Evolutionary conservation across 2,888 invertebrate species (phyloP).

Genomic region (Erynnis tages): DNA sequence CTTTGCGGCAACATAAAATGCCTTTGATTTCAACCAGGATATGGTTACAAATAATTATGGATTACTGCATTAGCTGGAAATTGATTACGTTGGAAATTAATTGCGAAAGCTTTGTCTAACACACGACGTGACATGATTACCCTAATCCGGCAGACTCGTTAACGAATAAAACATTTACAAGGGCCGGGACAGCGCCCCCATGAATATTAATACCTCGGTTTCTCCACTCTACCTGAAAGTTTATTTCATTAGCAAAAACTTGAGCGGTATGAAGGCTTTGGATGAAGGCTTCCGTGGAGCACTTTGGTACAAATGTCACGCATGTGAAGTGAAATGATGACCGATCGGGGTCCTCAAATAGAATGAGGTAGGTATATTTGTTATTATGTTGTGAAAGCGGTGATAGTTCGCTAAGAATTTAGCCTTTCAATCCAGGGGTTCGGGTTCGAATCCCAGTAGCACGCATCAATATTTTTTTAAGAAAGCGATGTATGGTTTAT

Average conservation of each 20-base stretch:
- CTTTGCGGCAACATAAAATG: too few relatives aligned
- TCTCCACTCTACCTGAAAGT: slow-evolving; percentile 67
- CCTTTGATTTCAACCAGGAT: too few relatives aligned
- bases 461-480: too few relatives aligned
- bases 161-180: slow-evolving; percentile 80
- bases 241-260: slow-evolving; percentile 71
- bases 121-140: slow-evolving; percentile 78
- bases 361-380: too few relatives aligned
- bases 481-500: too few relatives aligned
- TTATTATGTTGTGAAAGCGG: too few relatives aligned
- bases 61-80: slow-evolving; percentile 40
- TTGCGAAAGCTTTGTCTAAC: slow-evolving; percentile 59
- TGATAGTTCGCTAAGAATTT: too few relatives aligned
- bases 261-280: slow-evolving; percentile 30
- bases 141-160: slow-evolving; percentile 73
- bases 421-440: too few relatives aligned
- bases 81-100: slow-evolving; percentile 71
- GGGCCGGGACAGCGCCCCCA: slow-evolving; percentile 55
- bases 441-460: too few relatives aligned
- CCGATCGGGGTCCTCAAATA: too few relatives aligned
- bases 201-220: slow-evolving; percentile 76
- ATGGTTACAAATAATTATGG: slow-evolving; percentile 31
- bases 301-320: slow-evolving; percentile 10
- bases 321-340: too few relatives aligned
- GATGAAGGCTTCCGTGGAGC: background rate